A percentile compares a stretch with the other conserved stretches of the same genome.
phyloP scores from a whole-genome alignment of 2,113 vertebrate genomes.

The Bos taurus region ARS-UCD2.0 NC_037330.1:116043501-116044000 shows the following conservation, averaged over 20 bases:
- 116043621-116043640: background rate
- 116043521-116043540: fast-evolving
- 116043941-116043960: fast-evolving
- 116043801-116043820: fast-evolving
- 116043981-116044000: fast-evolving
- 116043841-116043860: fast-evolving
- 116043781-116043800: fast-evolving
- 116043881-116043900: fast-evolving
- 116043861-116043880: fast-evolving
- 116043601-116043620: background rate
- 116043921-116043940: fast-evolving
- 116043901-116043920: fast-evolving
- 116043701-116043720: fast-evolving
- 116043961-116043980: background rate
- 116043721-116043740: background rate
- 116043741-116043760: background rate
- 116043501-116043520: background rate
- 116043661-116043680: background rate
- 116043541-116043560: fast-evolving
- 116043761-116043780: fast-evolving
- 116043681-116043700: fast-evolving
- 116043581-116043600: fast-evolving
- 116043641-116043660: fast-evolving
- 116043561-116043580: background rate
- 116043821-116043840: fast-evolving